Evolutionary conservation across 2,797 vertebrate genomes (phyloP).

Genomic region (Arremon aurantiirostris): DNA sequence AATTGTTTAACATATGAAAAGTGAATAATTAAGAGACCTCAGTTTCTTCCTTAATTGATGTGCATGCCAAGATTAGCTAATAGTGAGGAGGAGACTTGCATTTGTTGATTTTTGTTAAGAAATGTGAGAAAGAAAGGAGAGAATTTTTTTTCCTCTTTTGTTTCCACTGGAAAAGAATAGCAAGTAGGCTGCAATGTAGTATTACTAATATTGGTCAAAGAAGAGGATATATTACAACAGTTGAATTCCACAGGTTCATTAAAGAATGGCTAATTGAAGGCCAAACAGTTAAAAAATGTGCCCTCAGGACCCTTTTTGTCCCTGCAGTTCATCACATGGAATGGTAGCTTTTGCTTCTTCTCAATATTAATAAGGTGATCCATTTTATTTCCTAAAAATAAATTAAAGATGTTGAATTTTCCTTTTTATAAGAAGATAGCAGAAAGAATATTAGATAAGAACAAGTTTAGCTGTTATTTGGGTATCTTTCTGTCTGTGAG

Average conservation of each 20-base stretch:
- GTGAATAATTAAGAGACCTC: neutral
- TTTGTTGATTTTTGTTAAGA: neutral
- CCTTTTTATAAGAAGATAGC: neutral
- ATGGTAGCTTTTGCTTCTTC: neutral
- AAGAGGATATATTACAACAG: neutral
- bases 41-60: neutral
- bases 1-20: neutral
- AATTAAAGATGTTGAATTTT: neutral
- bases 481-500: neutral
- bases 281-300: neutral
- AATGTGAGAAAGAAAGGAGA: neutral
- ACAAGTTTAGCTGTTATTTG: neutral
- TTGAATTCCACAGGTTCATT: neutral
- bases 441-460: neutral
- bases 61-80: neutral
- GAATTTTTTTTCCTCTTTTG: neutral
- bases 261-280: neutral
- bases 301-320: neutral
- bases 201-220: neutral
- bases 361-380: neutral
- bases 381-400: slow-evolving; percentile 12
- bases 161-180: neutral
- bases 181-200: neutral
- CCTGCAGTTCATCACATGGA: neutral
- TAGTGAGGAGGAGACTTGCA: neutral